Base-by-base conservation (phyloP, 2,113 vertebrate genomes). In the Sylvilagus bachmani region DNA sequence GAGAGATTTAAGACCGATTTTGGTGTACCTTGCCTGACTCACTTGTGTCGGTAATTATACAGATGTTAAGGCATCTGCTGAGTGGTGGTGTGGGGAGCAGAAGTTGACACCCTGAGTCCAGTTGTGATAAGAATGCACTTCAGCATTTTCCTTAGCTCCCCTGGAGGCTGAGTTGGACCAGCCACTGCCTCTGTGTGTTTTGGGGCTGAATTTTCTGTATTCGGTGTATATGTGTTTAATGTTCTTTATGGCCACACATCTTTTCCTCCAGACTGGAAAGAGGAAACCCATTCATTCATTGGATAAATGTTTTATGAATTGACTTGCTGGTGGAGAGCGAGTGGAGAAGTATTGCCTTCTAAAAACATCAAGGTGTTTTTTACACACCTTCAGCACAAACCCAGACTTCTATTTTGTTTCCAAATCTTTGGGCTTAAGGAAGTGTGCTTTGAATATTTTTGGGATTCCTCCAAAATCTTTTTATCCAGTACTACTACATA, bases 41-140 rank as follows among this genome's bases (percentile, higher is more conserved):
- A 83, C 84, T 11, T 44, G 92, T 80, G 0, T 9, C 94, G 81
- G 71, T 67, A 61, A 96, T 97, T 94, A 58, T 87, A 80, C 36
- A 94, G 64, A 49, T 96, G 90, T 94, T 86, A 94, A 90, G 88
- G 89, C 92, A 95, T 73, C 89, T 91, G 25, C 53, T 29, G 89
- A 95, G 87, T 24, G 17, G 70, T 86, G 70, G 16, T 53, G 13
- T 3, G 27, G 77, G 81, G 82, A 93, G 69, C 83, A 44, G 95
- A 96, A 98, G 94, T 97, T 93, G 95, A 90, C 97, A 96, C 84
- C 38, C 2, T 88, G 81, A 92, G 84, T 94, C 93, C 55, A 90
- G 95, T 89, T 96, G 97, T 97, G 96, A 97, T 70, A 91, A 93
- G 97, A 96, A 78, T 81, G 91, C n/a, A 81, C 17, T 94, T 81